phyloP scores from a whole-genome alignment of 2,113 vertebrate species.

The Seriola dumerili region DNA sequence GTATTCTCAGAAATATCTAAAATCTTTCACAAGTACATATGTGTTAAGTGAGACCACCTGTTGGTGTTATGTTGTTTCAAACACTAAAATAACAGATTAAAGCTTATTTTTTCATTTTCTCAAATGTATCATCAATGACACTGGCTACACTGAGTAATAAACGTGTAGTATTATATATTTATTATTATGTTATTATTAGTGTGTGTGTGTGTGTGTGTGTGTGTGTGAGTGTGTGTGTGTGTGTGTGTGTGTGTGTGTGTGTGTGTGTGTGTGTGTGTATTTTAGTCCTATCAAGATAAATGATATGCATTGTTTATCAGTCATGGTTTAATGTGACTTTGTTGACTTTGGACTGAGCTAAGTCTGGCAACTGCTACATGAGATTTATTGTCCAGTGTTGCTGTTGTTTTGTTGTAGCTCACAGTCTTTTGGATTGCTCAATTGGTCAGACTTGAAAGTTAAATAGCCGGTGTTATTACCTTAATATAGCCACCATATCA shows the following conservation, averaged over 20 bases:
- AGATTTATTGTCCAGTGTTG: background rate
- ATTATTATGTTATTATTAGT: too few relatives aligned
- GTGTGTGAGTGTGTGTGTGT: too few relatives aligned
- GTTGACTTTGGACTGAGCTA: background rate
- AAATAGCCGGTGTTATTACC: background rate
- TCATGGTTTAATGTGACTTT: background rate
- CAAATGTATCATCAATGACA: accelerated
- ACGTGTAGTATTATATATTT: background rate
- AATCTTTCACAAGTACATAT: background rate
- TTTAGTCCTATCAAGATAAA: conserved; percentile 2
- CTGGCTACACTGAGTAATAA: background rate
- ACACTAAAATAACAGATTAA: background rate
- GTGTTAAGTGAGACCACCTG: background rate
- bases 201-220: too few relatives aligned
- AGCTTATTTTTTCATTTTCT: background rate
- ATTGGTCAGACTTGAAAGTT: background rate
- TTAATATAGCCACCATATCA: background rate
- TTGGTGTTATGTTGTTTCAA: background rate
- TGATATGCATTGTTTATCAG: background rate
- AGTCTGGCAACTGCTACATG: background rate
- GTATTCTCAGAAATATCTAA: background rate
- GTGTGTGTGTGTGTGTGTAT: background rate
- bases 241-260: background rate
- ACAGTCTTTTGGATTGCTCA: background rate
- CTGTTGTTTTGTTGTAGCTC: background rate